Base-by-base conservation (phyloP, 2,113 vertebrate species). In the Oceanites oceanicus region DNA sequence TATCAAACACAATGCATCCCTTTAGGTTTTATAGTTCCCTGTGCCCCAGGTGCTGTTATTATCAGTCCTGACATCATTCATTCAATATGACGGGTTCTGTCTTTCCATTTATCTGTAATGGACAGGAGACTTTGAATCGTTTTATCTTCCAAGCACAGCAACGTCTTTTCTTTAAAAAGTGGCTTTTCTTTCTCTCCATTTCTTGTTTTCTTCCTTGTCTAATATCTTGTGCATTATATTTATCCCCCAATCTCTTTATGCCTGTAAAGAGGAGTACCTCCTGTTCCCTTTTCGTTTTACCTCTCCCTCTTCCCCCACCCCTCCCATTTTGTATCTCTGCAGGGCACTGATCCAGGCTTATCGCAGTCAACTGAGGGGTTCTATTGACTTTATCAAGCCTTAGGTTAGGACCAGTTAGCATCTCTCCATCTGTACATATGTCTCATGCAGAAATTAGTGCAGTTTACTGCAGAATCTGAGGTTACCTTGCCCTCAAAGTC, bases 81-180 rank as follows among this genome's bases (percentile, higher is more conserved):
- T 94, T 95, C 40, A 38, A 42, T 94, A 88, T 95, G 91, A 95
- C 91, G 88, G 92, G 55, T 52, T 66, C 87, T 56, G 42, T 97
- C 94, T 94, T 91, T 92, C 85, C 86, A 90, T 97, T 97, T 95
- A 90, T 96, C 90, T 96, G 73, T 88, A 94, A 95, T 75, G 81
- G 89, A 93, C 94, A 88, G 67, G 75, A 73, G 75, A 86, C 63
- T 97, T 92, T 81, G 88, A 97, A 96, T 96, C 71, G 94, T 95
- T 96, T 97, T 96, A 95, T 96, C 94, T 93, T 90, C 85, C 58
- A 55, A 95, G 66, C 40, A 62, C 49, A 94, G 81, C 56, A 86
- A 81, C 55, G 82, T 90, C 56, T 96, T 96, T 88, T 86, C 74
- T 82, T 96, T 78, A 50, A 84, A 82, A 96, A 92, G 73, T 49